Evolutionary conservation across 2,113 vertebrate species (phyloP).

Genomic region (Anas platyrhynchos): DNA sequence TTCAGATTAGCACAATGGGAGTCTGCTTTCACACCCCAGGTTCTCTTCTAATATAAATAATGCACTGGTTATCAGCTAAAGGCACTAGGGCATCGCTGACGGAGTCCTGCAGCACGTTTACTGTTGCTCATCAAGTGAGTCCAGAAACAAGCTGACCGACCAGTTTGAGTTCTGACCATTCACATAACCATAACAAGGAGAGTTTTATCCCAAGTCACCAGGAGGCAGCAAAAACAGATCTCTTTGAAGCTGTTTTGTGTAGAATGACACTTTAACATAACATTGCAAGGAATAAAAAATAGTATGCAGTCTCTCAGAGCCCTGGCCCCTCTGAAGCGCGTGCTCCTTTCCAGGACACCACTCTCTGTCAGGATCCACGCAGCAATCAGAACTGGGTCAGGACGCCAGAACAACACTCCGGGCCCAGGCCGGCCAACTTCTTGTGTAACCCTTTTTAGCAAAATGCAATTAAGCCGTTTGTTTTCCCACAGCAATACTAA

Average conservation of each 20-base stretch:
- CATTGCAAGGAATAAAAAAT: not conserved
- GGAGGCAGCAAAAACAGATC: not conserved
- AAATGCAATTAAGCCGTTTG: slow-evolving; percentile 18
- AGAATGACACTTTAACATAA: not conserved
- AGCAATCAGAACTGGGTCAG: not conserved
- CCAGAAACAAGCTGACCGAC: slow-evolving; percentile 15
- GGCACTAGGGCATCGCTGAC: not conserved
- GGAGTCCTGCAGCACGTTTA: slow-evolving; percentile 4
- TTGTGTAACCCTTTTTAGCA: not conserved
- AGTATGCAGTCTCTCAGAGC: not conserved
- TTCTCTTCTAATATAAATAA: slow-evolving; percentile 30
- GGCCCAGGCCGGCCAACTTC: not conserved
- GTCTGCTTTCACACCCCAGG: slow-evolving; percentile 19
- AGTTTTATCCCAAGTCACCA: not conserved
- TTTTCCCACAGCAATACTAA: slow-evolving; percentile 22
- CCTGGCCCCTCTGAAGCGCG: not conserved
- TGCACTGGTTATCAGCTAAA: not conserved
- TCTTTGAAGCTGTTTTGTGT: not conserved
- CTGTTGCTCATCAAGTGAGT: not conserved
- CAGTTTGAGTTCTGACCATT: not conserved
- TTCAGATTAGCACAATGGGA: not conserved
- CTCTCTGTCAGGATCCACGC: not conserved
- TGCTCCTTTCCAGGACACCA: not conserved
- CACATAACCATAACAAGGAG: slow-evolving; percentile 13
- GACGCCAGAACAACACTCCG: not conserved